A percentile compares a stretch with the other conserved stretches of the same genome.
phyloP scores from a whole-genome alignment of 1,140 invertebrate genomes.

The Vanessa atalanta region DNA sequence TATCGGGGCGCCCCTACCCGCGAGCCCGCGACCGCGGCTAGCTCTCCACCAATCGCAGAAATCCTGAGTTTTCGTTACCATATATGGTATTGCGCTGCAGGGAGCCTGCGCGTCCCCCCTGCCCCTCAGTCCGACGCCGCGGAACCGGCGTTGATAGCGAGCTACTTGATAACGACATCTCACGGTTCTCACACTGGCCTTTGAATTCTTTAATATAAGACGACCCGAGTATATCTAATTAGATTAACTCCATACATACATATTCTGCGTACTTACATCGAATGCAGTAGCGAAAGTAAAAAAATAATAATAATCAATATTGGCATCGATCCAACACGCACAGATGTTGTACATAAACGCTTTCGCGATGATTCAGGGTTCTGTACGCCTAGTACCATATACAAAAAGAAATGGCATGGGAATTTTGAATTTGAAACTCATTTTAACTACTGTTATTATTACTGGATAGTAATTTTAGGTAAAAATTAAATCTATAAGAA shows the following conservation, averaged over 20 bases:
- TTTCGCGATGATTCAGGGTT: slow-evolving; percentile 7
- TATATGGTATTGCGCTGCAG: slow-evolving; percentile 79
- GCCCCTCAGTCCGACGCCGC: slow-evolving; percentile 38
- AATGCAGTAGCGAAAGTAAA: slow-evolving; percentile 39
- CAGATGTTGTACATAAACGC: slow-evolving; percentile 44
- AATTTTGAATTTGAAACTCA: too few species aligned
- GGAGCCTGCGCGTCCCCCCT: slow-evolving; percentile 73
- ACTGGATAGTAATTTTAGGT: neutral
- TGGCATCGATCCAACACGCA: slow-evolving; percentile 32
- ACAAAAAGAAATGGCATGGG: neutral
- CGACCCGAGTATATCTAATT: slow-evolving; percentile 34
- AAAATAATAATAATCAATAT: slow-evolving; percentile 36
- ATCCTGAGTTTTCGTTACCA: slow-evolving; percentile 77
- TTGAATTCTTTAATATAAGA: slow-evolving; percentile 12
- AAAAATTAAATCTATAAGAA: neutral
- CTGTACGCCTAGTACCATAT: neutral
- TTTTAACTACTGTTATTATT: too few species aligned
- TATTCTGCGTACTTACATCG: slow-evolving; percentile 16
- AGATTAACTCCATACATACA: slow-evolving; percentile 33
- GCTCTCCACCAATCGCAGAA: slow-evolving; percentile 70
- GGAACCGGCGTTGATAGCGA: slow-evolving; percentile 59
- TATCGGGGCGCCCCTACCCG: slow-evolving; percentile 74
- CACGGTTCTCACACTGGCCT: slow-evolving; percentile 30
- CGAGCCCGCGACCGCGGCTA: slow-evolving; percentile 58
- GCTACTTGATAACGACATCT: slow-evolving; percentile 65